A percentile compares a stretch with the other conserved stretches of the same genome.
These are phyloP conservation scores for Trichogramma pretiosum DNA, from an alignment of 1,140 invertebrate species.

Conservation along the genomic window DNA sequence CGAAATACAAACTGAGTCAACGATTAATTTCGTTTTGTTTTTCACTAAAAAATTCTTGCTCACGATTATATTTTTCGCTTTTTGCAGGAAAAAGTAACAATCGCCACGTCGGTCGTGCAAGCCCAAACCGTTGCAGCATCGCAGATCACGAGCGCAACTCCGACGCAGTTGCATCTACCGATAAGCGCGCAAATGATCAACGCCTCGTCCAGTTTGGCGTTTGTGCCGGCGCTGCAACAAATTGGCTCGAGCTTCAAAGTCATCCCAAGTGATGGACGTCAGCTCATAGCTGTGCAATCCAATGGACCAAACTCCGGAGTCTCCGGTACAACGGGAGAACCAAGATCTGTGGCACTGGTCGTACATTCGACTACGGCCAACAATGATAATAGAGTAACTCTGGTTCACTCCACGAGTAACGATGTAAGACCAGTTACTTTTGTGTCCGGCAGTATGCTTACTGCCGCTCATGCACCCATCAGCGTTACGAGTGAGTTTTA, in stretches of 20 bases:
- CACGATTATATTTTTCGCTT: background rate
- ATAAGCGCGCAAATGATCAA: slow-evolving; percentile 43
- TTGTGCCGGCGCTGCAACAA: slow-evolving; percentile 41
- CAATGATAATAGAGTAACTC: slow-evolving; percentile 43
- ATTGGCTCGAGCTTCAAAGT: slow-evolving; percentile 36
- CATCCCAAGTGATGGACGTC: slow-evolving; percentile 40
- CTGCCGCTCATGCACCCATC: slow-evolving; percentile 37
- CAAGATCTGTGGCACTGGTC: slow-evolving; percentile 42
- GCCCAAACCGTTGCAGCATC: slow-evolving; percentile 17
- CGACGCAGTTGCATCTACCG: slow-evolving; percentile 40
- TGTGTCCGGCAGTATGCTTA: slow-evolving; percentile 40
- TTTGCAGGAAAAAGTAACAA: slow-evolving; percentile 32
- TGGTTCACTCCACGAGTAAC: slow-evolving; percentile 40
- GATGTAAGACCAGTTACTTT: slow-evolving; percentile 42
- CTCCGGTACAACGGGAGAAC: slow-evolving; percentile 33
- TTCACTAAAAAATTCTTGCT: background rate
- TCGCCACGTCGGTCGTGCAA: slow-evolving; percentile 28
- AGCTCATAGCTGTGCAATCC: slow-evolving; percentile 38
- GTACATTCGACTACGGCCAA: slow-evolving; percentile 41
- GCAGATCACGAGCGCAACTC: slow-evolving; percentile 11
- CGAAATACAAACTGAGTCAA: background rate
- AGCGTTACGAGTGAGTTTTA: slow-evolving; percentile 38
- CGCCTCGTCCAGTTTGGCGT: slow-evolving; percentile 38
- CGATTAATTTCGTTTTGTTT: background rate
- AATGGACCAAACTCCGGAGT: slow-evolving; percentile 36